phyloP scores from a whole-genome alignment of 2,113 vertebrate species.

The Cacatua alba region DNA sequence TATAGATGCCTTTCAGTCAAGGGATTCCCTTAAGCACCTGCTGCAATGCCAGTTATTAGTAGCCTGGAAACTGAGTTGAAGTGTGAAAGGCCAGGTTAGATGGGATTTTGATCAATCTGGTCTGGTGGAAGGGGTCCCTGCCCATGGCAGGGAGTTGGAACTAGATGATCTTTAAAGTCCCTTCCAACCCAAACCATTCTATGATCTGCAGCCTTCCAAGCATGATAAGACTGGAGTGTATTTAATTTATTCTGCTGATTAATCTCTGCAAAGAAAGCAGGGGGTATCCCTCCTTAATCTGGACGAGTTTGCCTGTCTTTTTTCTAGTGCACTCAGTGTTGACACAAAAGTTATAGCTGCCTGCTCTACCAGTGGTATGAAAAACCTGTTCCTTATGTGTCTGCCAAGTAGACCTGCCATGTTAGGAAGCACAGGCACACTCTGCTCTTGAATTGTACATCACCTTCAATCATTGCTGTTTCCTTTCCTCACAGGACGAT shows the following conservation, averaged over 20 bases:
- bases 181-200: neutral
- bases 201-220: neutral
- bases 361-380: neutral
- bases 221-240: neutral
- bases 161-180: neutral
- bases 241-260: neutral
- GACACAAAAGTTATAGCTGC: neutral
- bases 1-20: neutral
- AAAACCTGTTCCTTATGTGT: neutral
- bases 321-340: neutral
- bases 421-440: neutral
- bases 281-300: neutral
- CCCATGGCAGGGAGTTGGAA: neutral
- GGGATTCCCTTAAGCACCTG: neutral
- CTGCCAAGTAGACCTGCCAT: neutral
- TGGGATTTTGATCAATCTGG: neutral
- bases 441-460: neutral
- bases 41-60: neutral
- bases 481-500: conserved; percentile 87
- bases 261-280: neutral
- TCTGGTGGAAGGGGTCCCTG: neutral
- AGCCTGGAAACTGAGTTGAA: neutral
- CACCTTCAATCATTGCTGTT: conserved; percentile 34
- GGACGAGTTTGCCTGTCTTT: neutral
- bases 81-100: neutral